Base-by-base conservation (phyloP, 2,113 vertebrate genomes). In the Montifringilla adamsi region DNA sequence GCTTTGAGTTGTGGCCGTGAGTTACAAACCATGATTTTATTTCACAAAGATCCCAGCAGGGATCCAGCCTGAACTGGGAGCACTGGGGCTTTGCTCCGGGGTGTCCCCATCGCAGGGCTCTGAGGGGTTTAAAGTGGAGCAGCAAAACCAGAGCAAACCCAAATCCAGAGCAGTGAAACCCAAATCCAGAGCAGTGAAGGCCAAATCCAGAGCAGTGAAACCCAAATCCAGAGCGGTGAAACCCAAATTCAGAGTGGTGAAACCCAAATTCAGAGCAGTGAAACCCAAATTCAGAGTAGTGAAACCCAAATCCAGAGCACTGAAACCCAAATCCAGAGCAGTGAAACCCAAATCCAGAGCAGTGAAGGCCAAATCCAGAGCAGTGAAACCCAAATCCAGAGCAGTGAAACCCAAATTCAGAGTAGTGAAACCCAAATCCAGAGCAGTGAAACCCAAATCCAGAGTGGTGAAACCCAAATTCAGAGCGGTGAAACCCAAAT, bases 1-100 rank as follows among this genome's bases (percentile, higher is more conserved):
- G 4, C 26, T 39, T 15, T 1, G 47, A 53, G 5, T 19, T 0
- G 1, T 5, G 28, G 62, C 26, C 0, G 6, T 3, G 33, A 1
- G 2, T 12, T 0, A 2, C 1, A 72, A 96, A n/a, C n/a, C 35
- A 26, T 0, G 0, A 26, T 2, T 47, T 30, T 3, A 13, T 47
- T 69, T 47, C 67, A 15, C 21, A 37, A 27, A 15, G 50, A 43
- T 4, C n/a, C 60, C 60, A 1, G 59, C 20, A 37, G 28, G 67
- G 47, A 59, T 7, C 8, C 16, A 18, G 41, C 39, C 60, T 63
- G 78, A 39, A 15, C 39, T 49, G 50, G 23, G 21, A 74, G 67
- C 55, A 0, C 35, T 1, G 2, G 55, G 58, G 56, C 66, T 89
- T 35, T 24, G 3, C 60, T 53, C 28, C 0, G 4, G 2, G 10